Percentiles rank a stretch among this genome's conserved stretches.
These are phyloP conservation scores for Pegoplata infirma DNA, from an alignment of 2,888 invertebrate species.

Conservation along the genomic window DNA sequence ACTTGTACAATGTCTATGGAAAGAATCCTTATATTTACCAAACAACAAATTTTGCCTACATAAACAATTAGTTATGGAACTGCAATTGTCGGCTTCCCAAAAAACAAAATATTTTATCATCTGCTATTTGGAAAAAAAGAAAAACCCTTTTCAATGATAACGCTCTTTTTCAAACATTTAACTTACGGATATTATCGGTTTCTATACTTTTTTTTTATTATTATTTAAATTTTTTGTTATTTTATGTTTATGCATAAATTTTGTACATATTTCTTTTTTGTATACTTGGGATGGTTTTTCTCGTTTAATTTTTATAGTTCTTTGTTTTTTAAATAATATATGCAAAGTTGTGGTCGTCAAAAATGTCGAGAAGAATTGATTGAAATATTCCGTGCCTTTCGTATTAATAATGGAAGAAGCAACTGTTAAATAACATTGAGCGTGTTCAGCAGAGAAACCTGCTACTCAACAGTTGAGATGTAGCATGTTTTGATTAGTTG, in stretches of 20 bases:
- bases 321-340: conserved; percentile 4
- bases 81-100: not conserved
- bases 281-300: conserved; percentile 11
- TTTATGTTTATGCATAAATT: conserved; percentile 31
- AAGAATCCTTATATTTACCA: conserved; percentile 35
- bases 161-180: conserved; percentile 4
- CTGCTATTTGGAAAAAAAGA: not conserved
- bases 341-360: conserved; percentile 38
- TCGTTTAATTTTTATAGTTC: not conserved
- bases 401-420: not conserved
- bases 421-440: too few species aligned
- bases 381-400: conserved; percentile 12
- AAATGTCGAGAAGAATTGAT: conserved; percentile 21
- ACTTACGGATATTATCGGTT: conserved; percentile 5
- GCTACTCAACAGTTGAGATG: too few species aligned
- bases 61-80: conserved; percentile 21
- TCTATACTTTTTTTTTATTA: not conserved
- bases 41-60: conserved; percentile 36
- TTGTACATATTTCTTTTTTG: conserved; percentile 11
- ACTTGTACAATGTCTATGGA: not conserved
- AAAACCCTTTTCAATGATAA: not conserved
- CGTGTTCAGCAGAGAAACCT: too few species aligned
- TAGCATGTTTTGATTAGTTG: too few species aligned
- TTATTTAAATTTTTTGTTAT: not conserved
- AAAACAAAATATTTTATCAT: not conserved